Percentiles rank a stretch among this genome's conserved stretches.
Evolutionary conservation across 2,888 invertebrate genomes (phyloP).

Genomic region (Brenthis hecate): DNA sequence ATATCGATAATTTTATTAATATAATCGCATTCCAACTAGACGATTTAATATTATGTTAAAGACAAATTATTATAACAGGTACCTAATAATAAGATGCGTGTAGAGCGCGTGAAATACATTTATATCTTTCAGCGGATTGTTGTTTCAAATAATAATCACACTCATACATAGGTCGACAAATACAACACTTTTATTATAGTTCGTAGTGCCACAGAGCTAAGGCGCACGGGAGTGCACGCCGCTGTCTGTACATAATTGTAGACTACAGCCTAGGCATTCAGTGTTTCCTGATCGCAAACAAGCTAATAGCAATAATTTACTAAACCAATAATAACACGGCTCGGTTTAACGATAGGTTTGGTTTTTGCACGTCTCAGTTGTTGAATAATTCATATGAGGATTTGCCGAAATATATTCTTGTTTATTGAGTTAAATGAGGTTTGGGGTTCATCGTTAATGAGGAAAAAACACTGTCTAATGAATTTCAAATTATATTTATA

Average conservation of each 20-base stretch:
- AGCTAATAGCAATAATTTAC: conserved; percentile 46
- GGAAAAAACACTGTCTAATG: conserved; percentile 22
- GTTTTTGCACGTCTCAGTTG: conserved; percentile 51
- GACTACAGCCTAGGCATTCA: conserved; percentile 21
- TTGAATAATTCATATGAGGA: conserved; percentile 49
- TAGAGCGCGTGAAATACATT: conserved; percentile 19
- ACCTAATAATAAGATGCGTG: conserved; percentile 2
- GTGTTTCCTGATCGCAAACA: conserved; percentile 38
- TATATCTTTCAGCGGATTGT: conserved; percentile 8
- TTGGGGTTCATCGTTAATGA: conserved; percentile 31
- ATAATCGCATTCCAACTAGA: not conserved
- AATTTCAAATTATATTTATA: conserved; percentile 8
- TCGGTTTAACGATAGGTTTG: conserved; percentile 52
- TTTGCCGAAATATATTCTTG: conserved; percentile 43
- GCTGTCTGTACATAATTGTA: conserved; percentile 14
- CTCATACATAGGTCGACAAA: conserved; percentile 1
- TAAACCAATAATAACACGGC: conserved; percentile 50
- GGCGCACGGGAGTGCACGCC: not conserved
- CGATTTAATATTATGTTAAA: conserved; percentile 29
- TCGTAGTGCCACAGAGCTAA: not conserved
- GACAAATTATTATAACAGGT: conserved; percentile 19
- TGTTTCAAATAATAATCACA: conserved; percentile 14
- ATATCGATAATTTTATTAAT: not conserved
- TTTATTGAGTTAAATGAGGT: conserved; percentile 35
- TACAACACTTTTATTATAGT: not conserved